phyloP scores from a whole-genome alignment of 1,140 invertebrate species.

The Onthophagus taurus region DNA sequence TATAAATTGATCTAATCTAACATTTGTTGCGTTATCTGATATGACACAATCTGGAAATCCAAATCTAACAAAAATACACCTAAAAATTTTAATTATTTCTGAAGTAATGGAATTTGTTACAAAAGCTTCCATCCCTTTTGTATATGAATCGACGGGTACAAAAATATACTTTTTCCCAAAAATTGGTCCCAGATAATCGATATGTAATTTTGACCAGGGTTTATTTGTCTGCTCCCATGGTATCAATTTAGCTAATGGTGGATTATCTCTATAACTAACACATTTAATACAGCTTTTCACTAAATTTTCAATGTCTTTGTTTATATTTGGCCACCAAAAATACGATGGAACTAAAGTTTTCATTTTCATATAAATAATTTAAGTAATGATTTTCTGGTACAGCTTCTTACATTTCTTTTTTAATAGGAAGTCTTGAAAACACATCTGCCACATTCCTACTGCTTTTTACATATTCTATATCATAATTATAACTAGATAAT shows the following conservation, averaged over 20 bases:
- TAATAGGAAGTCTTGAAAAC: background rate
- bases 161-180: no score
- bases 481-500: slow-evolving; percentile 16
- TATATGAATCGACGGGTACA: slow-evolving; percentile 17
- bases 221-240: no score
- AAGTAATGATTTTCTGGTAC: no score
- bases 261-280: background rate
- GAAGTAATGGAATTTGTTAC: background rate
- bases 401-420: no score
- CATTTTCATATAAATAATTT: no score
- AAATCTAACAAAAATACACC: background rate
- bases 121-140: background rate
- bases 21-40: background rate
- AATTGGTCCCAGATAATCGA: no score
- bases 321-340: slow-evolving; percentile 31
- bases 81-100: background rate
- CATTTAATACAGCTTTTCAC: slow-evolving; percentile 17
- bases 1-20: no score
- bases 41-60: background rate
- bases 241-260: no score
- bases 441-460: background rate
- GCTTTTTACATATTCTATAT: slow-evolving; percentile 10
- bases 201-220: background rate
- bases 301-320: slow-evolving; percentile 35
- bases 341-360: slow-evolving; percentile 38